phyloP scores from a whole-genome alignment of 2,888 invertebrate species.

The Pemphredon lugubris region DNA sequence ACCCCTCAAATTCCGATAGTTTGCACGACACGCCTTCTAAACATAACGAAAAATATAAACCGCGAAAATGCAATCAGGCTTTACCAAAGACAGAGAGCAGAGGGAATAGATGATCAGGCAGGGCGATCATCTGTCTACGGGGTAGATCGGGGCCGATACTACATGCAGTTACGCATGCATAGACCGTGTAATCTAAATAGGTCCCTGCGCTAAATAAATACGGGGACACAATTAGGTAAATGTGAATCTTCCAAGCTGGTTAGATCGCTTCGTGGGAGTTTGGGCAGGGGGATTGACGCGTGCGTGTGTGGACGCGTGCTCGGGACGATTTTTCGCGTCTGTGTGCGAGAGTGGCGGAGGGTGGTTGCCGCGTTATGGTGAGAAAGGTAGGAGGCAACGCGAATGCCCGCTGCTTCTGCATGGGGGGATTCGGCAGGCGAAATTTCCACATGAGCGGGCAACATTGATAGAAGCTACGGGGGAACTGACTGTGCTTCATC shows the following conservation, averaged over 20 bases:
- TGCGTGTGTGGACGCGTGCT: conserved; percentile 27
- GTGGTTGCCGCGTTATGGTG: conserved; percentile 73
- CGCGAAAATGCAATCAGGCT: conserved; percentile 8
- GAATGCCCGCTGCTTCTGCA: conserved; percentile 74
- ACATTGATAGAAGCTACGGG: conserved; percentile 79
- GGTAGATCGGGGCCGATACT: conserved; percentile 38
- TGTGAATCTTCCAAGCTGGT: conserved; percentile 77
- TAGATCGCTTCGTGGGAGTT: conserved; percentile 71
- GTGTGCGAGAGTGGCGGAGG: conserved; percentile 47
- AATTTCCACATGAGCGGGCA: conserved; percentile 80
- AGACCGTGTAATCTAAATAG: conserved; percentile 74
- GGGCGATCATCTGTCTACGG: conserved; percentile 53
- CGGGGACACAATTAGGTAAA: conserved; percentile 79
- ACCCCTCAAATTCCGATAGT: too few species aligned
- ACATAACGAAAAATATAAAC: too few species aligned
- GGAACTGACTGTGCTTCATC: conserved; percentile 73
- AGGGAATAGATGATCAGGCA: conserved; percentile 25
- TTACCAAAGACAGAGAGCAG: conserved; percentile 6
- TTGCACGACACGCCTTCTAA: too few species aligned
- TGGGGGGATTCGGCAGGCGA: conserved; percentile 76
- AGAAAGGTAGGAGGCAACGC: conserved; percentile 78
- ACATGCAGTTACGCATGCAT: conserved; percentile 45
- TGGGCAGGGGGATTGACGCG: conserved; percentile 21
- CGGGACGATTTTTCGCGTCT: conserved; percentile 50
- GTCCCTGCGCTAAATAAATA: conserved; percentile 75